Conservation (phyloP, 2,888 invertebrate species). For the Heliconius cydno region DNA sequence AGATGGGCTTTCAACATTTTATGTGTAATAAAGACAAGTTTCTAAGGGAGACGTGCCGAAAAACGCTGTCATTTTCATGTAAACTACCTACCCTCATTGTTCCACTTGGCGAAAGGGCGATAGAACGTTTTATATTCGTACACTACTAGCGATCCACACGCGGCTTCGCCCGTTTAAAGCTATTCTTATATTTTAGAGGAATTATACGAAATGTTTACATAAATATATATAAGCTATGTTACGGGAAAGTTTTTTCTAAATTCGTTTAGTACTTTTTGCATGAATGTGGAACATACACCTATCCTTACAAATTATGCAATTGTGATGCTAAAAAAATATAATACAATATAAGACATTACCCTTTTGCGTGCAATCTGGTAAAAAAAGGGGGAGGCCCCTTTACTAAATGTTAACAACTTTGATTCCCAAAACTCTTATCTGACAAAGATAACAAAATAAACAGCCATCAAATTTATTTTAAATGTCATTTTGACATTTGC, state of each 20-base stretch:
- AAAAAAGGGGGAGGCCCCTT: background rate
- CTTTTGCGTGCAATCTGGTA: background rate
- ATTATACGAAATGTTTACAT: too few relatives aligned
- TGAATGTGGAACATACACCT: too few relatives aligned
- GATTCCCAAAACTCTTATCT: slow-evolving; percentile 16
- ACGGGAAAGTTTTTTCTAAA: too few relatives aligned
- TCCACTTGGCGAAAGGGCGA: background rate
- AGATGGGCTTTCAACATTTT: background rate
- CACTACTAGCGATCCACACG: background rate
- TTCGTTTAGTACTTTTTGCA: too few relatives aligned
- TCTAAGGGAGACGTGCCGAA: background rate
- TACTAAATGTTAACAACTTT: background rate
- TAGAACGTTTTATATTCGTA: background rate
- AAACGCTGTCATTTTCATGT: background rate
- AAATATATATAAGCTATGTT: too few relatives aligned
- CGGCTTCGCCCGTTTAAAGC: too few relatives aligned
- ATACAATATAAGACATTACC: background rate
- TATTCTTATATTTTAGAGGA: too few relatives aligned
- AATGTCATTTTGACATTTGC: slow-evolving; percentile 45
- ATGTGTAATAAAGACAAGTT: background rate
- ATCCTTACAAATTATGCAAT: too few relatives aligned
- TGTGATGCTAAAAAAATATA: too few relatives aligned
- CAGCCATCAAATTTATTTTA: slow-evolving; percentile 42
- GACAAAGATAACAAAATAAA: slow-evolving; percentile 28
- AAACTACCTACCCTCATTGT: background rate